Base-by-base conservation (phyloP, 2,113 vertebrate genomes). In the Marmota monax region DNA sequence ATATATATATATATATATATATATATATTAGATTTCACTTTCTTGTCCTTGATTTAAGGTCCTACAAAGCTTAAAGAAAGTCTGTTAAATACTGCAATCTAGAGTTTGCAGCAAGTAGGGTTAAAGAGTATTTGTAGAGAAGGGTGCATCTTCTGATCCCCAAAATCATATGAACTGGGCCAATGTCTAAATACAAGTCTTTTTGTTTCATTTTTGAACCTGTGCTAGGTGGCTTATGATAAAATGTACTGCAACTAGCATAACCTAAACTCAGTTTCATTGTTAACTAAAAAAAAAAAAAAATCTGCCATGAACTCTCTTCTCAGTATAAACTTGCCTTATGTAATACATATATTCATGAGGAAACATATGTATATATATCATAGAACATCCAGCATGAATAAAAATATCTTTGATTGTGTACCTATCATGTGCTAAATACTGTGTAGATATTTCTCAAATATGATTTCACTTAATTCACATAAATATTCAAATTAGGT, bases 261-360 rank as follows among this genome's bases (percentile, higher is more conserved):
- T n/a, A 92, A 94, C 25, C 23, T 83, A 96, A 92, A 51, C 5
- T 1, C 39, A 67, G 10, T 63, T 92, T 92, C 86, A 29, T 90
- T 88, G 63, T 74, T 39, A 80, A 53, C 39, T 39, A 53, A 67
- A 25, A 90, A 67, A 67, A 25, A 90, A 67, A 29, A 51, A 51
- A 9, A 5, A 67, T 63, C 77, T 74, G 1, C 10, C 11, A 88
- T 61, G 1, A 4, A 79, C n/a, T 96, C 9, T 25, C 2, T 94
- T 96, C 32, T 90, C 29, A 20, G 18, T 77, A 70, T 20, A 4
- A 90, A 1, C 1, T 96, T 94, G 12, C 29, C 56, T 92, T 72
- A 79, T 70, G 17, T 72, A 78, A 61, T 76, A 82, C 61, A 1
- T 61, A 29, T 51, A 83, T 78, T 53, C 39, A 45, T 61, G 29